Conservation (phyloP, 1,140 invertebrate species). For the Gonioctena quinquepunctata region DNA sequence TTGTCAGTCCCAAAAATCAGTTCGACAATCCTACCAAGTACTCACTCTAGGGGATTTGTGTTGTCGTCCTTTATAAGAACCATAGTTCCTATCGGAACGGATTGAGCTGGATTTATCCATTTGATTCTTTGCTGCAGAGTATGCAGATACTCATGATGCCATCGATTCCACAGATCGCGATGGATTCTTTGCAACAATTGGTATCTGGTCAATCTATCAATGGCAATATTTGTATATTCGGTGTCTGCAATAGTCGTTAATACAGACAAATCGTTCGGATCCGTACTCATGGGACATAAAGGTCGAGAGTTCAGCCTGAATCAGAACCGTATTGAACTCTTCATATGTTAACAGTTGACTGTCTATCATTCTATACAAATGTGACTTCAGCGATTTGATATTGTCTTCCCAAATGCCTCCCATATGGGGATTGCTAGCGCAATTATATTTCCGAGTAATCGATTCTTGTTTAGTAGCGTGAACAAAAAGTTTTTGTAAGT, state of each 20-base stretch:
- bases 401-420: slow-evolving; percentile 19
- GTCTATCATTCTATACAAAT: slow-evolving; percentile 11
- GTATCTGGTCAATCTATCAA: background rate
- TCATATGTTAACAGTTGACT: slow-evolving; percentile 15
- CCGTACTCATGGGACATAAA: background rate
- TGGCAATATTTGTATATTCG: background rate
- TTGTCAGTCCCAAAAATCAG: no score
- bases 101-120: background rate
- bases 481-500: slow-evolving; percentile 11
- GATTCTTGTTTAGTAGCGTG: background rate
- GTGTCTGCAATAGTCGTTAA: slow-evolving; percentile 3
- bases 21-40: no score
- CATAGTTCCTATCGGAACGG: slow-evolving; percentile 31
- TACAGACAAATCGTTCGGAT: background rate
- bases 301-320: slow-evolving; percentile 21
- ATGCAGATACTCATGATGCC: background rate
- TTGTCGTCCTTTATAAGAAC: slow-evolving; percentile 49
- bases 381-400: slow-evolving; percentile 20
- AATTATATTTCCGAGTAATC: background rate
- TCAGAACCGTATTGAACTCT: no score
- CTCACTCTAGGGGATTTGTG: slow-evolving; percentile 40
- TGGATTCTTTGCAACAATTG: background rate
- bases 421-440: background rate
- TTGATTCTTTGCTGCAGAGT: background rate
- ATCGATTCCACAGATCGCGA: background rate